Base-by-base conservation (phyloP, 2,888 invertebrate species). In the Callyntrura sp. region DNA sequence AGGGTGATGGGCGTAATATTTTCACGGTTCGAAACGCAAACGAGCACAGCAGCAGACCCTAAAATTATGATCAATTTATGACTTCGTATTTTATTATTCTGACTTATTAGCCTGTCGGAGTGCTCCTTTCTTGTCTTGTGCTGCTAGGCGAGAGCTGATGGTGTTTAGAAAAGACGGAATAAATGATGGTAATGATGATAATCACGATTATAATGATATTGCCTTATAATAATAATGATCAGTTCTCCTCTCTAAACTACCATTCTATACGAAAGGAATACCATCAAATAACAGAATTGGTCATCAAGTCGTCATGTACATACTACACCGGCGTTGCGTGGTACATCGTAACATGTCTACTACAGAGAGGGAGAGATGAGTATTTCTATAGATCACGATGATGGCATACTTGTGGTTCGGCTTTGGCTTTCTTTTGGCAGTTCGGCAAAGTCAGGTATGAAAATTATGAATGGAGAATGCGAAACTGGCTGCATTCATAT, bases 51-150 rank as follows among this genome's bases (percentile, higher is more conserved):
- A 17, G 73, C 73, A 85, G 35, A 85, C 43, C 23, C 85, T 76
- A 60, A 84, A 85, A 60, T 85, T 85, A 85, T 76, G 85, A 60
- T 48, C 76, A 62, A 85, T 85, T 76, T 76, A 76, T 60, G 45
- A 20, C 60, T 65, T 85, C 73, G 28, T 76, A 76, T 43, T 8
- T 28, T 70, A 45, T 51, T 55, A 78, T 85, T 62, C 76, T 85
- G 45, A 83, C 68, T 83, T 83, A 83, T 68, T 48, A 79, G 17
- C 35, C 35, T 76, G 48, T 23, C n/a, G 43, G 6, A 25, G 48
- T 51, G 51, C 57, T 35, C 25, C 51, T n/a, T 20, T 6, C 35
- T 35, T 35, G 35, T 35, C 35, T 35, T 35, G 35, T 76, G 23
- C 17, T 76, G n/a, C 1, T 48, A 51, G 14, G 73, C 43, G n/a